Evolutionary conservation across 2,113 vertebrate species (phyloP), one percentile per base, ranked within the genome.

Genomic region (Antennarius striatus): DNA sequence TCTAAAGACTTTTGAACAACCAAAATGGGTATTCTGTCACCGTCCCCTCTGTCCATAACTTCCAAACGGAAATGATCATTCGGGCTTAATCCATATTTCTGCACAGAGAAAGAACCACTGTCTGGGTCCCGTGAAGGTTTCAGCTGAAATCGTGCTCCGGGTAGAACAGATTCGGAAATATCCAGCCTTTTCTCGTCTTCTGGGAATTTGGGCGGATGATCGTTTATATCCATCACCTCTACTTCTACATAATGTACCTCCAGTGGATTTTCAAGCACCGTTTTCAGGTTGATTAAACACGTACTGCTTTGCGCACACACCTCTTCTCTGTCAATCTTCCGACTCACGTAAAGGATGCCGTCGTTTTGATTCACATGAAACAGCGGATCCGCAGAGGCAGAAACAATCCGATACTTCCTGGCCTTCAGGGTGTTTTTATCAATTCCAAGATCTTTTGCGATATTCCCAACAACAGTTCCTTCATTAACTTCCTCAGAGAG

Each of bases 181-280:
- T 90, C 80, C 14, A 92, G 14, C 5, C 0, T 40, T 63, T 73
- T 90, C 3, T 88, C 74, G 45, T 55, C 56, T 1, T 84, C 86
- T 0, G 84, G 50, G 28, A 95, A 95, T n/a, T 15, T 4, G 0
- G 92, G 94, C 0, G 88, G 65, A 16, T 94, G 92, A 43, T 96
- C 94, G n/a, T 96, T 95, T 36, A 95, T 71, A 54, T 96, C 94
- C n/a, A 80, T 62, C 14, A 96, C 67, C 10, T 94, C 92, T 40
- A 95, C 87, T 11, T 66, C 80, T 10, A 95, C 90, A 1, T 94
- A 93, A 55, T 94, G 94, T 0, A 96, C 86, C 60, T 94, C 92
- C 42, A 95, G 80, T 7, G 94, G 94, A 14, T 91, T 87, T 28
- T 91, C 88, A 3, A 94, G 14, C 1, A 93, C 79, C 0, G 86